Percentiles rank a stretch among this genome's conserved stretches.
Conservation (phyloP, 2,113 vertebrate genomes). For the Smithornis capensis region DNA sequence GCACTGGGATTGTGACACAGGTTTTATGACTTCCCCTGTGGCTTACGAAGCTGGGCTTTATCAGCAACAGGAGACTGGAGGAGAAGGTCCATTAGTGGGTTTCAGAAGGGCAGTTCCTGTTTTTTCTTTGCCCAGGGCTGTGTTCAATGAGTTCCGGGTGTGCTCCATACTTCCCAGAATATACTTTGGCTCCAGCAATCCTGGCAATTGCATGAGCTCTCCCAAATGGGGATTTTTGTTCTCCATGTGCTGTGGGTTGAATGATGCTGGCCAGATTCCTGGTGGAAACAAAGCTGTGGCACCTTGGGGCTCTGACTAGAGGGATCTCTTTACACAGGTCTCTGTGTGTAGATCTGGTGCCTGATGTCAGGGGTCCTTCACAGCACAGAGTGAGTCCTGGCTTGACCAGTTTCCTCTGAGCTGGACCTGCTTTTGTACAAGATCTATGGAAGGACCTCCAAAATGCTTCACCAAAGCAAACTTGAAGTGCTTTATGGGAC, state of each 20-base stretch:
- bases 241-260: neutral
- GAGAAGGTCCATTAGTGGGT: neutral
- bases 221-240: neutral
- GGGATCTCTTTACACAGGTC: neutral
- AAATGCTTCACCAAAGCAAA: neutral
- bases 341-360: neutral
- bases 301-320: neutral
- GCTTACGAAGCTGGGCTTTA: neutral
- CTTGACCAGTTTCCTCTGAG: neutral
- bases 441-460: neutral
- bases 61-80: neutral
- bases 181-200: neutral
- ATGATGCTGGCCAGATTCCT: neutral
- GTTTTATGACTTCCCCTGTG: neutral
- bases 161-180: neutral
- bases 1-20: neutral
- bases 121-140: neutral
- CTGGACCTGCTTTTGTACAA: neutral
- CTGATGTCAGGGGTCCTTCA: neutral
- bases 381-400: fast-evolving
- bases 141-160: neutral
- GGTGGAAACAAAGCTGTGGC: neutral
- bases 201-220: neutral
- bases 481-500: neutral
- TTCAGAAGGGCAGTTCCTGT: constrained; percentile 1